Evolutionary conservation across 2,888 invertebrate species (phyloP), one percentile per base, ranked within the genome.

Genomic region (Poecilus cupreus): DNA sequence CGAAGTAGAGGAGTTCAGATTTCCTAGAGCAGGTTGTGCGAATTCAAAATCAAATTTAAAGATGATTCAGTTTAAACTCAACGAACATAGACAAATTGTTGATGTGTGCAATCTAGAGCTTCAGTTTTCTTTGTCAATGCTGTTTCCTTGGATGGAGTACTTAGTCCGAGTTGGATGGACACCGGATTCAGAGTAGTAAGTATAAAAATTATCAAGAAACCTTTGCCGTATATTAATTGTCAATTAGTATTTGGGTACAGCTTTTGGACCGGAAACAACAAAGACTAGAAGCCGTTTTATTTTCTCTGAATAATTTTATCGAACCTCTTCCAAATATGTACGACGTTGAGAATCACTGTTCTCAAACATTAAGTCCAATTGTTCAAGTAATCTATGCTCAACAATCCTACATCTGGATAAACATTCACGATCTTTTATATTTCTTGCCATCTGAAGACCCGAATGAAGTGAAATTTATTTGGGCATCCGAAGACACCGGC

Each of bases 151-250:
- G 96, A 94, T 96, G 90, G 99, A 99, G 87, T 99, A 99, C 89
- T 91, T 99, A 83, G 96, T 98, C 0, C 90, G 99, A 84, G 96
- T 96, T 11, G 98, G 98, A 0, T 99, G 99, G 98, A 96, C 96
- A 0, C 96, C 97, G 0, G 95, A 97, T 87, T 96, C 96, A 26
- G 93, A 95, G 86, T 94, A 93, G 98, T 98, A 90, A 93, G 95
- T 91, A 80, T 51, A 13, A 39, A 37, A 26, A n/a, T 39, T 8
- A 16, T 13, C 16, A 70, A 37, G 5, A 20, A 54, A 20, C 18
- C 8, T 49, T 49, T 49, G n/a, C 5, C n/a, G 16, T 54, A 24
- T 60, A 43, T 22, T 78, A 78, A 78, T 68, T n/a, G 5, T 39
- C 81, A 88, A 87, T 0, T 89, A 97, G 97, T 87, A 93, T 98